A percentile compares a stretch with the other conserved stretches of the same genome.
These are phyloP conservation scores for Hippocampus kuda DNA, from an alignment of 2,797 vertebrate genomes.

Conservation along the genomic window DNA sequence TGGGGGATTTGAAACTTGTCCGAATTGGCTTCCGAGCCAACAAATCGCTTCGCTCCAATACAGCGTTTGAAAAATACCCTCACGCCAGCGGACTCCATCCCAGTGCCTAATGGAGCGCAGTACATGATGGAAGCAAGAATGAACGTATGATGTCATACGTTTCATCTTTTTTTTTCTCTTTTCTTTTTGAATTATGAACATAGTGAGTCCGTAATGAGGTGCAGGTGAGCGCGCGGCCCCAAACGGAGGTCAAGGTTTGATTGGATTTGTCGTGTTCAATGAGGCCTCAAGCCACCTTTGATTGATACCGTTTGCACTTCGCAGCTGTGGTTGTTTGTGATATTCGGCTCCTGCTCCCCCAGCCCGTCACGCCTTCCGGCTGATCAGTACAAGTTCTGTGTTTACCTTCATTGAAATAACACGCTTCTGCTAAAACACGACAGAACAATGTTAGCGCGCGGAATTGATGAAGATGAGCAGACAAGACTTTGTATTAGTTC, in stretches of 20 bases:
- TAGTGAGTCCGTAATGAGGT: constrained; percentile 31
- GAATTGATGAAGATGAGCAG: too few relatives aligned
- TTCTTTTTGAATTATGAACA: background rate
- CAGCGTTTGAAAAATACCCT: too few relatives aligned
- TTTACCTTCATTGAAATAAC: too few relatives aligned
- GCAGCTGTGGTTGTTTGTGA: constrained; percentile 28
- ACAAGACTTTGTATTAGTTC: too few relatives aligned
- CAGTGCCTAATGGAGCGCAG: background rate
- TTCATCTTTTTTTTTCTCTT: background rate
- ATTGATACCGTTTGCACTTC: constrained; percentile 40
- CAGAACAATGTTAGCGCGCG: too few relatives aligned
- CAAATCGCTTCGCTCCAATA: too few relatives aligned
- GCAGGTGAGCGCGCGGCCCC: constrained; percentile 36
- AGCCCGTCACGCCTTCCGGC: too few relatives aligned
- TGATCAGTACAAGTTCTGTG: too few relatives aligned
- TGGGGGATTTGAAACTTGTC: too few relatives aligned
- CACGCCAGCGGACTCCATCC: background rate
- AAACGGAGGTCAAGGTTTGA: constrained; percentile 37
- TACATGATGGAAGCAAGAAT: background rate
- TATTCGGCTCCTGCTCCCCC: background rate
- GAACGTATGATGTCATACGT: constrained; percentile 1
- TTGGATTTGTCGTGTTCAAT: constrained; percentile 37
- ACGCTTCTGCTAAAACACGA: too few relatives aligned
- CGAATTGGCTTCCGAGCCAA: too few relatives aligned
- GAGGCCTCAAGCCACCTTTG: constrained; percentile 20